Evolutionary conservation across 1,140 invertebrate genomes (phyloP), one percentile per base, ranked within the genome.

Genomic region (Chymomyza costata): DNA sequence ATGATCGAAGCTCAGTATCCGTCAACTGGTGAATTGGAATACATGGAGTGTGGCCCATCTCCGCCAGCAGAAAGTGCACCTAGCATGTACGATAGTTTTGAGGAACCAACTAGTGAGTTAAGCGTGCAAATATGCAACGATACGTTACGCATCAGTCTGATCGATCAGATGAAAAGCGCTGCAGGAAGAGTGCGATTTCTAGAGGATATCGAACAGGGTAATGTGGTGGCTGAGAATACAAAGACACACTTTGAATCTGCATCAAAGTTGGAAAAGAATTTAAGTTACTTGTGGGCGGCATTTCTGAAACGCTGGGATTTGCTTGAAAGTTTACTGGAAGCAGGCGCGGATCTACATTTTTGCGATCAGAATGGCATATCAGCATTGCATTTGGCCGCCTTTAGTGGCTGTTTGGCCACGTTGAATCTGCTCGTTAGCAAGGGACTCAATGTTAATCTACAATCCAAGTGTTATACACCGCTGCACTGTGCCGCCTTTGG

Each of bases 401-500:
- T 94, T 69, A 92, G 91, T 62, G 92, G 93, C 10, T 93, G 90
- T 60, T 73, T 91, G 19, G 88, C 90, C n/a, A 91, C 92, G 30
- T 89, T 92, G 8, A 89, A 88, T 46, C 91, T 90, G 65, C 85
- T 95, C 3, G 88, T 95, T 28, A 84, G 88, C 15, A 87, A 90
- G 57, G 91, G 91, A 1, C 89, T 90, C 35, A 90, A 91, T 73
- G 88, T 93, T 2, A 91, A 92, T 86, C 86, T 89, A 15, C 87
- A 88, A 56, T 88, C 89, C 48, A 91, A 91, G 83, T 90, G 89
- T 57, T 92, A 91, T 67, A 91, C 91, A 1, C 92, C 93, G 0
- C 88, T 94, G 50, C 93, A 95, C 85, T 94, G 92, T 70, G 93
- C 93, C 3, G 93, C 93, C 17, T 93, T 94, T 73, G 93, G 93